Percentiles rank a stretch among this genome's conserved stretches.
Evolutionary conservation across 2,888 invertebrate genomes (phyloP).

Genomic region (Hydraecia micacea): DNA sequence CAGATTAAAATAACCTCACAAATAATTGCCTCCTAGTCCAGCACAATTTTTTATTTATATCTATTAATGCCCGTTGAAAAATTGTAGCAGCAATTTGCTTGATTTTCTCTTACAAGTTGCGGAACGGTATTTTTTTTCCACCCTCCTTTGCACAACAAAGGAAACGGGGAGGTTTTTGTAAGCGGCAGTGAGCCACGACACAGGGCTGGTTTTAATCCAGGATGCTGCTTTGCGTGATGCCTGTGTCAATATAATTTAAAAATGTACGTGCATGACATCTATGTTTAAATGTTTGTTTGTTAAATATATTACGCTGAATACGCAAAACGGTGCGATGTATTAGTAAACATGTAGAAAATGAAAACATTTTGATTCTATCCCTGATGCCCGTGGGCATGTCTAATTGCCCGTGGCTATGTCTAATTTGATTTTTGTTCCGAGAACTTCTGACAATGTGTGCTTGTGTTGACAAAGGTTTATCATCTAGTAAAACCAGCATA

Average conservation of each 20-base stretch:
- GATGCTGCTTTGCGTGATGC: conserved; percentile 74
- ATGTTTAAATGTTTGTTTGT: conserved; percentile 47
- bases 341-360: not conserved
- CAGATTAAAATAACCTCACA: not conserved
- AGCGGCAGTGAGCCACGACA: conserved; percentile 65
- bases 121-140: conserved; percentile 70
- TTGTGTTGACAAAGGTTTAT: too few relatives aligned
- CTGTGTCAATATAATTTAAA: conserved; percentile 75
- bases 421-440: not conserved
- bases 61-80: conserved; percentile 72
- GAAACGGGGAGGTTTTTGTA: conserved; percentile 72
- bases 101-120: conserved; percentile 76
- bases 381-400: too few relatives aligned
- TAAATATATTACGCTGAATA: conserved; percentile 10
- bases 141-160: conserved; percentile 79
- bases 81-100: conserved; percentile 75
- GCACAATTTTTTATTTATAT: conserved; percentile 56
- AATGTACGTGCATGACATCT: conserved; percentile 57
- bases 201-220: conserved; percentile 75
- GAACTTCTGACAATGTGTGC: not conserved
- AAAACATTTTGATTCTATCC: not conserved
- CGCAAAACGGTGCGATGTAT: not conserved
- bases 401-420: too few relatives aligned
- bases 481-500: not conserved
- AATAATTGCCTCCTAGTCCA: conserved; percentile 23